Base-by-base conservation (phyloP, 2,113 vertebrate species). In the Pterocles orientalis region DNA sequence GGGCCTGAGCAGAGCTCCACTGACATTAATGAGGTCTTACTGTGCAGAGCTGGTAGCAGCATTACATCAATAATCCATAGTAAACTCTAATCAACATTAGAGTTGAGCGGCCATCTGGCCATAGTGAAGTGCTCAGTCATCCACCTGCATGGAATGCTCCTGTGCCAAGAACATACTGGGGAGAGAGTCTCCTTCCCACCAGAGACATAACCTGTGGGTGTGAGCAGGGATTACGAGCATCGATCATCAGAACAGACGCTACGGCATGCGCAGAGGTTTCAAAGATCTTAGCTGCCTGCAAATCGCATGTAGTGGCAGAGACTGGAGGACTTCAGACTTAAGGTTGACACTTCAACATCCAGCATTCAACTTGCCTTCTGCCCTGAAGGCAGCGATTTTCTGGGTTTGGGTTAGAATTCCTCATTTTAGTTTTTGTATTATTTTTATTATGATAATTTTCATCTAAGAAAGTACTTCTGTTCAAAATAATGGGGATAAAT, bases 31-130 rank as follows among this genome's bases (percentile, higher is more conserved):
- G 58, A 91, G 58, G 43, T 50, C 78, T 45, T 87, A 78, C 60
- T 77, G 88, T 47, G 72, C 69, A 68, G 78, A 77, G 82, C 33
- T 50, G 26, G 43, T 72, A 86, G 88, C 45, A 81, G 73, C 82
- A 72, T 72, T 83, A 36, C 77, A 69, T 92, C 91, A 81, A 64
- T 92, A 94, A 94, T 65, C 85, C 78, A 64, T 87, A 84, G 77
- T 64, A 84, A 65, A 81, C 34, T 31, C 78, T 90, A 73, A 81
- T 60, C 73, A 82, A 70, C 79, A 31, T 78, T 84, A 78, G 91
- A 90, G 60, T 68, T 26, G 53, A 76, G 65, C 5, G 1, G 68
- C 88, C 82, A 90, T 84, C 91, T 93, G 88, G 82, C 82, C 78
- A 41, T 82, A 81, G 62, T 2, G 13, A 90, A 87, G 45, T 3